A percentile compares a stretch with the other conserved stretches of the same genome.
Conservation (phyloP, 1,140 invertebrate species). For the Portunus trituberculatus region DNA sequence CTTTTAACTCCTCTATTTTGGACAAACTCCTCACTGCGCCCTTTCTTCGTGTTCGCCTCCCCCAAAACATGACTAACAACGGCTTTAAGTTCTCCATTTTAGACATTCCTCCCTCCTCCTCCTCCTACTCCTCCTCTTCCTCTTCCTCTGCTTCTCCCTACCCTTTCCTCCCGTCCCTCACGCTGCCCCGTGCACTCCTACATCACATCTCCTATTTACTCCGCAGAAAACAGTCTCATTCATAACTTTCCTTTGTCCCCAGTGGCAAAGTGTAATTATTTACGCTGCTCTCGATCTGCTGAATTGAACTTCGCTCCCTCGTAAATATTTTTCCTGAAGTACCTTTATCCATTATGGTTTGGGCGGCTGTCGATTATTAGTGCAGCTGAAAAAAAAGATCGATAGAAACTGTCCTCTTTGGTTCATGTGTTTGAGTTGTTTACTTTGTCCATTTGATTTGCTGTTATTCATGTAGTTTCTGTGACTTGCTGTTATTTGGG, state of each 20-base stretch:
- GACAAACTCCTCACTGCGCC: too few species aligned
- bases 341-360: not conserved
- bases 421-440: too few species aligned
- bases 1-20: too few species aligned
- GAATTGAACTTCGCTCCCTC: not conserved
- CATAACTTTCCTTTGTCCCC: constrained; percentile 56
- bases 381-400: too few species aligned
- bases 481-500: too few species aligned
- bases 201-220: constrained; percentile 46
- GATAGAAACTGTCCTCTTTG: too few species aligned
- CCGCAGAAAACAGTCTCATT: constrained; percentile 55
- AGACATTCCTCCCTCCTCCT: not conserved
- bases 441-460: too few species aligned
- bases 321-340: constrained; percentile 24
- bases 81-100: not conserved
- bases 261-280: constrained; percentile 30
- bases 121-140: not conserved
- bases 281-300: not conserved
- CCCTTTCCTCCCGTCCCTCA: not conserved
- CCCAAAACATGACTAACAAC: too few species aligned
- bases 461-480: too few species aligned
- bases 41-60: too few species aligned
- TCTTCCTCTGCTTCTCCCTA: not conserved
- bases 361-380: too few species aligned
- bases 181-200: not conserved